Evolutionary conservation across 2,888 invertebrate genomes (phyloP).

Genomic region (Pammene aurita): DNA sequence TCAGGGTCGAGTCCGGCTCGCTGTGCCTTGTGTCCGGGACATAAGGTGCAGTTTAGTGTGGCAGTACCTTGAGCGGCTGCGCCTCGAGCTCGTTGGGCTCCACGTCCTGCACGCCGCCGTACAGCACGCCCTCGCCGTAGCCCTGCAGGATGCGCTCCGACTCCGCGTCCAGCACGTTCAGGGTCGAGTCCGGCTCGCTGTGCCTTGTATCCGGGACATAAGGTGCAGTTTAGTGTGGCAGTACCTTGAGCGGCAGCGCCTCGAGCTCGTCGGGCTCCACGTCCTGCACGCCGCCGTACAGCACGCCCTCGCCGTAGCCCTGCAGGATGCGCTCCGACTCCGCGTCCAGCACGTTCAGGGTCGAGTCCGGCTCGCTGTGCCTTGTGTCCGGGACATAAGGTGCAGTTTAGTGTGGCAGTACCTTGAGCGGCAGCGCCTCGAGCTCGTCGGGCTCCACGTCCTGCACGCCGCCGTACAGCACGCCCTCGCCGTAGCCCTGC

Average conservation of each 20-base stretch:
- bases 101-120: constrained; percentile 69
- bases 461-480: constrained; percentile 74
- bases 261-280: constrained; percentile 41
- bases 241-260: constrained; percentile 24
- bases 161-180: constrained; percentile 72
- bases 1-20: constrained; percentile 72
- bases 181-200: constrained; percentile 71
- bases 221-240: not conserved
- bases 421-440: constrained; percentile 27
- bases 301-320: constrained; percentile 65
- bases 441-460: constrained; percentile 45
- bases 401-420: not conserved
- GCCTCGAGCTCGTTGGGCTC: constrained; percentile 35
- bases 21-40: too few relatives aligned
- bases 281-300: constrained; percentile 73
- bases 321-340: constrained; percentile 74
- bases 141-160: constrained; percentile 73
- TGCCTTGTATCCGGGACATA: too few relatives aligned
- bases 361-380: constrained; percentile 71
- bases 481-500: constrained; percentile 66
- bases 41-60: not conserved
- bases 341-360: constrained; percentile 70
- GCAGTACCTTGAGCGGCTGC: constrained; percentile 26
- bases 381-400: too few relatives aligned
- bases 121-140: constrained; percentile 67